Evolutionary conservation across 2,888 invertebrate genomes (phyloP), one percentile per base, ranked within the genome.

Genomic region (Palloptera scutellata): DNA sequence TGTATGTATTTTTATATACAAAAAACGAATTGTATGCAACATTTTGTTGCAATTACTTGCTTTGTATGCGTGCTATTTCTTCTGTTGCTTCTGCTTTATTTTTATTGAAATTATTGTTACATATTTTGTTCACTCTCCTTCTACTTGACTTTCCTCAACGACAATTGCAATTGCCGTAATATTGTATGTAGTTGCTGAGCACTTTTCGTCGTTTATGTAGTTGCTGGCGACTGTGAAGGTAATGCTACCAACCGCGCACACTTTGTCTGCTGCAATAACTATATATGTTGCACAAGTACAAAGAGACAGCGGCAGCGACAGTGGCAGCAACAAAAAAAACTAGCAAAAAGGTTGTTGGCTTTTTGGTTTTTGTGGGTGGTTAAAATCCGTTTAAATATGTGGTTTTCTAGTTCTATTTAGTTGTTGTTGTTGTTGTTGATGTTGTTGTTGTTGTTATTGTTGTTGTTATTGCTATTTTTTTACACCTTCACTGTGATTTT

Each of bases 331-430:
- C 51, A 30, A 40, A 41, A 19, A n/a, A 13, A 64, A 58, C 58
- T 51, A 57, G 64, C 48, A 64, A 64, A 58, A 48, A 64, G 59
- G 58, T 59, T 64, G 64, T 64, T 64, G 42, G 64, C 64, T 64
- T 59, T 64, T 59, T 52, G 59, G 59, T 59, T 64, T 64, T 64
- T 59, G 64, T 64, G 59, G 64, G 64, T 59, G 64, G 59, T 59
- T 52, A 58, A 64, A 64, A 64, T 59, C 58, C 64, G 64, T 58
- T 64, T 64, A 64, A 30, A 53, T 59, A 53, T 59, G 64, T 58
- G 59, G 64, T 52, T 20, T 52, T 40, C 51, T 13, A 15, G 30
- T 30, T 30, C 30, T 30, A 30, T 55, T 20, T 45, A 48, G 40
- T 20, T 8, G 15, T 17, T n/a, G 20, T 11, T 64, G 12, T 30